A percentile compares a stretch with the other conserved stretches of the same genome.
Evolutionary conservation across 2,888 invertebrate species (phyloP).

Genomic region (Rosalia funebris): DNA sequence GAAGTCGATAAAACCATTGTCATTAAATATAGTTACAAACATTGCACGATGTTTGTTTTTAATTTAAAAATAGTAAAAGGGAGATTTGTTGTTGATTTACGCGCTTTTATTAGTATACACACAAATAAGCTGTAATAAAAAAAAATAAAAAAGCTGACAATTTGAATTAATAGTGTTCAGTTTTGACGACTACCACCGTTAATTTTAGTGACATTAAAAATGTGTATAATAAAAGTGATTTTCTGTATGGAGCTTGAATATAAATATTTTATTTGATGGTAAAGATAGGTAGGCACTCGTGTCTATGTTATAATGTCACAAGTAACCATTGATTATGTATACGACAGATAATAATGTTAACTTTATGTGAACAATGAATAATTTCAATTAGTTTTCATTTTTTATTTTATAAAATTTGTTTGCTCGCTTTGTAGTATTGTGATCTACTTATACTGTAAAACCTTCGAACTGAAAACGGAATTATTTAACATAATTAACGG

Average conservation of each 20-base stretch:
- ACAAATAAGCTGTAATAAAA: too few relatives aligned
- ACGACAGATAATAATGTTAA: slow-evolving; percentile 3
- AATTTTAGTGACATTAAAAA: too few relatives aligned
- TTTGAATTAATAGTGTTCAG: too few relatives aligned
- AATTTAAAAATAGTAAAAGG: slow-evolving; percentile 48
- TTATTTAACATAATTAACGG: slow-evolving; percentile 18
- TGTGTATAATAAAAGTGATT: too few relatives aligned
- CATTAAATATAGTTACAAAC: slow-evolving; percentile 57
- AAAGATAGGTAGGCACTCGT: slow-evolving; percentile 39
- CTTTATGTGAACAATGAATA: not conserved
- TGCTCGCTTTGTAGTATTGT: too few relatives aligned
- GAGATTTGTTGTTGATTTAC: slow-evolving; percentile 34
- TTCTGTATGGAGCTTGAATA: too few relatives aligned
- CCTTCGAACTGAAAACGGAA: slow-evolving; percentile 12
- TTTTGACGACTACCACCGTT: too few relatives aligned
- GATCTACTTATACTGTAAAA: too few relatives aligned
- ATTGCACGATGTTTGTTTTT: slow-evolving; percentile 51
- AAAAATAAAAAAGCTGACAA: too few relatives aligned
- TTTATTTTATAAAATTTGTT: too few relatives aligned
- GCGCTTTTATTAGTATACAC: slow-evolving; percentile 29
- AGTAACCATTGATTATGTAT: slow-evolving; percentile 23
- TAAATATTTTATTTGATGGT: too few relatives aligned
- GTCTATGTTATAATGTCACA: slow-evolving; percentile 43
- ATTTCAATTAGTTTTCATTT: not conserved
- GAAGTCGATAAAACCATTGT: slow-evolving; percentile 57